phyloP scores from a whole-genome alignment of 2,888 invertebrate genomes.

The Hydrotaea diabolus region DNA sequence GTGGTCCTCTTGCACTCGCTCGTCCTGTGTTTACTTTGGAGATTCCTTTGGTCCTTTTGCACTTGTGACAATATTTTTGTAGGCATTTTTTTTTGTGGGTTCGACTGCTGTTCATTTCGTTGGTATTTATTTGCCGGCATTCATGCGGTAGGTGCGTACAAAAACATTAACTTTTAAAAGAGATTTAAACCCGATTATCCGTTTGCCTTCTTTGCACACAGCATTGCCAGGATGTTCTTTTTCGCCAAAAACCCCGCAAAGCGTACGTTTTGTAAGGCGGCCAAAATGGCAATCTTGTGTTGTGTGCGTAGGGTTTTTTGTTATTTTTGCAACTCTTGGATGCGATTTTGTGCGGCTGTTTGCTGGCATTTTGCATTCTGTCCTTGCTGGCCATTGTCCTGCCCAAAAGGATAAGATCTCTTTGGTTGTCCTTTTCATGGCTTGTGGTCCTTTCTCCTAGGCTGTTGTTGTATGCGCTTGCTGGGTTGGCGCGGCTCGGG shows the following conservation, averaged over 20 bases:
- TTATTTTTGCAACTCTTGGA: slow-evolving; percentile 76
- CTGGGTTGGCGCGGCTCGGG: neutral
- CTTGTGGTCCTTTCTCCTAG: slow-evolving; percentile 43
- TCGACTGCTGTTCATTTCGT: slow-evolving; percentile 37
- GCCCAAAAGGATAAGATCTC: slow-evolving; percentile 34
- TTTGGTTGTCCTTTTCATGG: slow-evolving; percentile 41
- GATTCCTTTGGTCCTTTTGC: slow-evolving; percentile 65
- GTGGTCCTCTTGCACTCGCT: no score
- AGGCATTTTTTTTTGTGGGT: slow-evolving; percentile 65
- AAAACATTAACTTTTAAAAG: slow-evolving; percentile 81
- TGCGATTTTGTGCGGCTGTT: slow-evolving; percentile 73
- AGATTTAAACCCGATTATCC: slow-evolving; percentile 80
- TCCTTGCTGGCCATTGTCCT: slow-evolving; percentile 25
- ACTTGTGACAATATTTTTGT: slow-evolving; percentile 80
- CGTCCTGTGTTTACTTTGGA: slow-evolving; percentile 50
- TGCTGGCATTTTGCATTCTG: slow-evolving; percentile 18
- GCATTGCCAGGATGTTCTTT: slow-evolving; percentile 39
- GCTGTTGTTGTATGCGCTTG: neutral
- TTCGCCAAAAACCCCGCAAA: slow-evolving; percentile 52
- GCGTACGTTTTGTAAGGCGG: no score
- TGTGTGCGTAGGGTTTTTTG: slow-evolving; percentile 26
- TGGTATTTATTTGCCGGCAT: neutral
- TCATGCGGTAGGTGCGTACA: slow-evolving; percentile 77
- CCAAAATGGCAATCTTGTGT: no score
- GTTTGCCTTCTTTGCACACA: slow-evolving; percentile 68